Base-by-base conservation (phyloP, 1,140 invertebrate genomes). In the Octopus sinensis region DNA sequence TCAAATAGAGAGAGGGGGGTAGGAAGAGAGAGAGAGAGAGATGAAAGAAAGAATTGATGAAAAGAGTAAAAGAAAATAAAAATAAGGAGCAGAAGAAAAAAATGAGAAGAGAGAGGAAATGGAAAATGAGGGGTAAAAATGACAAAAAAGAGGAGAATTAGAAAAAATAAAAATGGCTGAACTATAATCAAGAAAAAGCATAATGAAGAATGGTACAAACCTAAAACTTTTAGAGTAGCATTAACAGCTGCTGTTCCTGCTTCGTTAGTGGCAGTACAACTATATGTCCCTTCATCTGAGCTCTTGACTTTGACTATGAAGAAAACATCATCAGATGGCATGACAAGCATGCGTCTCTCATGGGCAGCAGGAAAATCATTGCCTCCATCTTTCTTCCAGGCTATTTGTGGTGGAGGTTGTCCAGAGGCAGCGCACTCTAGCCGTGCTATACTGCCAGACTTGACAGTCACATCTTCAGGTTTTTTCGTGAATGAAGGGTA, bases 311-410 rank as follows among this genome's bases (percentile, higher is more conserved):
- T 94, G 9, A 96, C 93, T 83, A 99, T 98, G 86, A 97, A 96
- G 86, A 98, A 96, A 4, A 95, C 94, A 90, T 97, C 95, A 90
- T 98, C 97, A 51, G 94, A 94, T 1, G 95, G 94, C 93, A 96
- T 96, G 56, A 98, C 95, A 89, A 96, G 95, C 94, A 99, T 23
- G 51, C 97, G 92, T 73, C 97, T 93, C 89, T 98, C 97, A 81
- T 95, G 92, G 17, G 97, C 97, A 9, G 97, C 97, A 10, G 97
- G 97, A 90, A 99, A 98, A 90, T 97, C 95, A 89, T 95, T 95
- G 6, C 90, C 90, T n/a, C 89, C 90, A 92, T 98, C 96, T 91
- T 98, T 98, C 86, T 96, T 94, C 94, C 97, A 96, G 6, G 95
- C 94, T 84, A 98, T 96, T 90, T 96, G 94, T 54, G 97, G 97